phyloP scores from a whole-genome alignment of 2,888 invertebrate species.

The Hirtodrosophila histrioides region DNA sequence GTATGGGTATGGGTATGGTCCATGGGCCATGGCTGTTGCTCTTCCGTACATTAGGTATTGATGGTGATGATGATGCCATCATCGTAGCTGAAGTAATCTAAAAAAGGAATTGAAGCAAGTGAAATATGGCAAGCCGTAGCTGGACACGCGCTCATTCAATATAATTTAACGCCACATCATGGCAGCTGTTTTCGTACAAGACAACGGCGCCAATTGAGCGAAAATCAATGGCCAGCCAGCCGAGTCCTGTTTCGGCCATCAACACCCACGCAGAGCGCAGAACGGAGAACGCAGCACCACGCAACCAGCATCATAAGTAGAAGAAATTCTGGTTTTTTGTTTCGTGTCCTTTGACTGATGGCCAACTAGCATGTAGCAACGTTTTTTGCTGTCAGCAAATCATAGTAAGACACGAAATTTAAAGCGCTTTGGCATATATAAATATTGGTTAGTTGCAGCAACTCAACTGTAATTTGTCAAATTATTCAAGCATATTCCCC shows the following conservation, averaged over 20 bases:
- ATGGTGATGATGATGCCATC: slow-evolving; percentile 38
- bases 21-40: slow-evolving; percentile 18
- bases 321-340: not conserved
- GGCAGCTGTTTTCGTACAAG: slow-evolving; percentile 61
- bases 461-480: not conserved
- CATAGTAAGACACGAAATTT: slow-evolving; percentile 29
- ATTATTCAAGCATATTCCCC: not conserved
- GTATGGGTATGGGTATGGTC: too few species aligned
- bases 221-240: slow-evolving; percentile 63
- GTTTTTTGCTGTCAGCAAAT: slow-evolving; percentile 21
- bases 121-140: slow-evolving; percentile 61
- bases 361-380: slow-evolving; percentile 14
- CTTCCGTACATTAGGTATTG: slow-evolving; percentile 6
- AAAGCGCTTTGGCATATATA: slow-evolving; percentile 15
- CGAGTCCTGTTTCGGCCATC: slow-evolving; percentile 16
- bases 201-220: slow-evolving; percentile 65
- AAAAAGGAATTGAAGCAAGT: slow-evolving; percentile 50
- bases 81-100: slow-evolving; percentile 46
- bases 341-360: slow-evolving; percentile 23
- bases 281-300: slow-evolving; percentile 2
- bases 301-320: slow-evolving; percentile 8
- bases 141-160: slow-evolving; percentile 57
- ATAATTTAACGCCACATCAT: slow-evolving; percentile 72
- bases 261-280: slow-evolving; percentile 1
- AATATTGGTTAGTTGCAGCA: not conserved